phyloP scores from a whole-genome alignment of 2,797 vertebrate species.

The Poecile montanus region DNA sequence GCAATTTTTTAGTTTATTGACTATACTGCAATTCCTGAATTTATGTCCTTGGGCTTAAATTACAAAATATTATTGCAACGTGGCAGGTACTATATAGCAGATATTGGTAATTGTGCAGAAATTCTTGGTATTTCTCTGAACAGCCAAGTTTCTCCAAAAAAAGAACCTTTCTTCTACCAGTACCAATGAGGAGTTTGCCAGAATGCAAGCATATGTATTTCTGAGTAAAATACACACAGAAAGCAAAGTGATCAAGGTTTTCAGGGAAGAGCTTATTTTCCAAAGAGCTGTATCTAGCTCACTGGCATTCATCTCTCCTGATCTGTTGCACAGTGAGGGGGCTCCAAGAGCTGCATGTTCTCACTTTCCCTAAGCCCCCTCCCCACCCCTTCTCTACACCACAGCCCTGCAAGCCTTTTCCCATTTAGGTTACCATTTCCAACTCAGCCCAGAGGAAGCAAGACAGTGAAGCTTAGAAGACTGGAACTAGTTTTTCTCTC shows the following conservation, averaged over 20 bases:
- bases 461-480: not conserved
- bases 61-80: slow-evolving; percentile 21
- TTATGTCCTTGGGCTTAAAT: slow-evolving; percentile 30
- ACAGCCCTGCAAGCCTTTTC: not conserved
- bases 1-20: slow-evolving; percentile 60
- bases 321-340: not conserved
- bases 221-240: not conserved
- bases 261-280: not conserved
- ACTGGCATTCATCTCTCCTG: not conserved
- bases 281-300: not conserved
- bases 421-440: not conserved
- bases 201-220: not conserved
- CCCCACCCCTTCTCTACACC: not conserved
- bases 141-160: not conserved
- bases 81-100: slow-evolving; percentile 22
- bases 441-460: not conserved
- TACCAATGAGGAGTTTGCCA: not conserved
- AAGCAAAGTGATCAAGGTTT: not conserved
- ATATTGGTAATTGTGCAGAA: not conserved
- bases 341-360: not conserved
- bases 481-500: not conserved
- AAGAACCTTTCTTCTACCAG: not conserved
- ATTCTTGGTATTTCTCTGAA: not conserved
- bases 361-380: not conserved
- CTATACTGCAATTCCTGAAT: slow-evolving; percentile 22